Conservation (phyloP, 92 coral and sea anemone genomes). For the Porites divaricata region DNA sequence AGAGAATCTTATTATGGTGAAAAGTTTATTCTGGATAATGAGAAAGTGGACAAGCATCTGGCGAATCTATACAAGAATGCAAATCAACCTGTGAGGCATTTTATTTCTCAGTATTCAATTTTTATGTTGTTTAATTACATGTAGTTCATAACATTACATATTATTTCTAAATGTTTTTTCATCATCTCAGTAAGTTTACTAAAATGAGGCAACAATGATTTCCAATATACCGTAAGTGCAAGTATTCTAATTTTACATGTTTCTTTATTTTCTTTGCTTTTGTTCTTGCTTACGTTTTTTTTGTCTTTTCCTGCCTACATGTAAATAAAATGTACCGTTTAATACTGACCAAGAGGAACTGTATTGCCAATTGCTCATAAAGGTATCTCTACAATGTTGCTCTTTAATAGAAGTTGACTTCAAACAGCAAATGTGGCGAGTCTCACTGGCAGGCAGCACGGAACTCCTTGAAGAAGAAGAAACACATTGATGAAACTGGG, state of each 20-base stretch:
- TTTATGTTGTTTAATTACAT: too few species aligned
- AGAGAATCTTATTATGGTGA: conserved; percentile 10
- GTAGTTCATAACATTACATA: too few species aligned
- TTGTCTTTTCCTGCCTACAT: too few species aligned
- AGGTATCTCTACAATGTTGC: background rate
- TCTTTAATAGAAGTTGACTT: background rate
- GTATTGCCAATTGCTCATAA: background rate
- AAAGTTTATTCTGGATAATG: background rate
- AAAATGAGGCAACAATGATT: too few species aligned
- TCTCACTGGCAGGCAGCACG: conserved; percentile 65
- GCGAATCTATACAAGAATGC: background rate
- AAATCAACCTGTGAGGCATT: conserved; percentile 9
- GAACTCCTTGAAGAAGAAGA: conserved; percentile 42
- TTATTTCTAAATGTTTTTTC: too few species aligned
- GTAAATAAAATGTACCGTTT: too few species aligned
- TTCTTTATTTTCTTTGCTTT: too few species aligned
- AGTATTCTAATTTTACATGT: too few species aligned
- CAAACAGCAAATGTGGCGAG: conserved; percentile 55
- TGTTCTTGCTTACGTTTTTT: too few species aligned
- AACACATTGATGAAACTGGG: conserved; percentile 44
- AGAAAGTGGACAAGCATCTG: conserved; percentile 8
- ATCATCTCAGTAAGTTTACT: too few species aligned
- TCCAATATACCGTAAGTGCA: too few species aligned
- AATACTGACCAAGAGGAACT: too few species aligned
- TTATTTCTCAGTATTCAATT: background rate